Percentiles rank a stretch among this genome's conserved stretches.
phyloP scores from a whole-genome alignment of 2,888 invertebrate genomes.

The Ditylenchus weischeri region DNA sequence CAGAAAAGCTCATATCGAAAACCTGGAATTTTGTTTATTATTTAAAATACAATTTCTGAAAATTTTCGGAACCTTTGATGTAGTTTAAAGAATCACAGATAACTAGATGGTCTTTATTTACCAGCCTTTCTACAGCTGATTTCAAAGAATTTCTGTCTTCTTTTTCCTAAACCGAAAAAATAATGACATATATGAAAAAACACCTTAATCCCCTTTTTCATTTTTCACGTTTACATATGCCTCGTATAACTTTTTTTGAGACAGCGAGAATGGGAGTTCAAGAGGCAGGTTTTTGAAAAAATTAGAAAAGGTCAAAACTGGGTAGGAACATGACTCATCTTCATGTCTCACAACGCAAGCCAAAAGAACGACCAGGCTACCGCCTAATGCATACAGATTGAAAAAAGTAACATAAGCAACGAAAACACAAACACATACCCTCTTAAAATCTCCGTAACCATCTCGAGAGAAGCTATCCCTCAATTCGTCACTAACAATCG shows the following conservation, averaged over 20 bases:
- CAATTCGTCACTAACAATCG: constrained; percentile 39
- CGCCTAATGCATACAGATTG: too few relatives aligned
- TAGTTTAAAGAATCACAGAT: constrained; percentile 91
- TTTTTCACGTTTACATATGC: too few relatives aligned
- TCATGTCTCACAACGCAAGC: too few relatives aligned
- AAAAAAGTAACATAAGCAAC: constrained; percentile 1
- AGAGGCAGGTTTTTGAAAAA: too few relatives aligned
- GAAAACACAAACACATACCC: constrained; percentile 24
- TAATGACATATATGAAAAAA: background rate
- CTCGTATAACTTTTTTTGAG: too few relatives aligned
- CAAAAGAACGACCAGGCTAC: too few relatives aligned
- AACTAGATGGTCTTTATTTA: constrained; percentile 71
- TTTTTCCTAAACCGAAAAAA: constrained; percentile 41
- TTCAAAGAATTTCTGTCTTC: constrained; percentile 49
- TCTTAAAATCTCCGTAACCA: constrained; percentile 37
- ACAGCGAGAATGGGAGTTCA: too few relatives aligned
- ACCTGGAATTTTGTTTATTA: constrained; percentile 65
- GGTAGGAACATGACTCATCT: too few relatives aligned
- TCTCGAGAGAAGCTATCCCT: constrained; percentile 33
- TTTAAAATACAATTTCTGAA: too few relatives aligned
- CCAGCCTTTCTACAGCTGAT: constrained; percentile 43
- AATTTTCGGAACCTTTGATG: constrained; percentile 69
- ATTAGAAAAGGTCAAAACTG: too few relatives aligned
- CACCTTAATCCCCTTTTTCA: too few relatives aligned
- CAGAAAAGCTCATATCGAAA: constrained; percentile 92